A percentile compares a stretch with the other conserved stretches of the same genome.
phyloP scores from a whole-genome alignment of 2,113 vertebrate species.

The Lophius piscatorius region DNA sequence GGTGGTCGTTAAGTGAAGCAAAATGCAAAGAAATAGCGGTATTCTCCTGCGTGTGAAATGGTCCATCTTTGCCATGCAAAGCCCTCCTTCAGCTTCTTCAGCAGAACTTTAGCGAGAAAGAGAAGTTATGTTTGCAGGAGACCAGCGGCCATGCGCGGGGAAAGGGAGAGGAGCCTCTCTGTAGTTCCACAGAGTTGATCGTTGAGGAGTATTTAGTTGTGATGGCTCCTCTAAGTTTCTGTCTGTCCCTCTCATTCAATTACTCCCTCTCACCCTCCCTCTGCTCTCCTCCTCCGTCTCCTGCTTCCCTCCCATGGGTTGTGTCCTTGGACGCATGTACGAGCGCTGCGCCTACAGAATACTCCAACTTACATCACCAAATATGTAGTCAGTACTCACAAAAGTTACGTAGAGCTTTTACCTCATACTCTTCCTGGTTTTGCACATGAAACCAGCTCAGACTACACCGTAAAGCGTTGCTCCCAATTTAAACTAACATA shows the following conservation, averaged over 20 bases:
- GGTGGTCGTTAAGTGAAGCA: constrained; percentile 59
- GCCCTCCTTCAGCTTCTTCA: constrained; percentile 55
- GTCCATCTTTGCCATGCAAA: constrained; percentile 69
- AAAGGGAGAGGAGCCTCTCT: constrained; percentile 27
- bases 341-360: no score
- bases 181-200: constrained; percentile 59
- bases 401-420: no score
- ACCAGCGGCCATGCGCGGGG: constrained; percentile 67
- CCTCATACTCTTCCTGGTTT: no score
- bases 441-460: no score
- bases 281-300: constrained; percentile 59
- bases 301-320: constrained; percentile 62
- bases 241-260: constrained; percentile 77
- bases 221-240: constrained; percentile 60
- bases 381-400: no score
- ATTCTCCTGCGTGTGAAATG: constrained; percentile 58
- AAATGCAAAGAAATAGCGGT: constrained; percentile 57
- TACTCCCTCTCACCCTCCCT: constrained; percentile 73
- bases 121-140: constrained; percentile 29
- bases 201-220: constrained; percentile 67
- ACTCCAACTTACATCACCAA: no score
- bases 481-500: no score
- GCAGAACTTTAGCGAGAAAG: constrained; percentile 44
- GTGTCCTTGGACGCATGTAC: constrained; percentile 47
- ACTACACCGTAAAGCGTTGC: no score